phyloP scores from a whole-genome alignment of 2,797 vertebrate genomes.

The Salarias fasciatus region DNA sequence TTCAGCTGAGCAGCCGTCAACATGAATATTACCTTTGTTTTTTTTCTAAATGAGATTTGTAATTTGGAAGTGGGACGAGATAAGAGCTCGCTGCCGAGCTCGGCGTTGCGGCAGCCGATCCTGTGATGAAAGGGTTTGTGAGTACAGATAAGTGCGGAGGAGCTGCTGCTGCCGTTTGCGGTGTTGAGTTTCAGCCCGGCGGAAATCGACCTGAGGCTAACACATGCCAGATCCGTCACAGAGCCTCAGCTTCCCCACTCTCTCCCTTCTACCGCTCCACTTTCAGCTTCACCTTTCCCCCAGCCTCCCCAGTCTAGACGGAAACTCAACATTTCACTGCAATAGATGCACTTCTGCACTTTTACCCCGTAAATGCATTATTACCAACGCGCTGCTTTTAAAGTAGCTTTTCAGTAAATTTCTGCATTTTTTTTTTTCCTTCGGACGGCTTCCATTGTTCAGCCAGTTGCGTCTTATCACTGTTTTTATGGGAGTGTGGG shows the following conservation, averaged over 20 bases:
- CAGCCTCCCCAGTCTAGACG: conserved; percentile 45
- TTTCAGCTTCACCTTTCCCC: conserved; percentile 32
- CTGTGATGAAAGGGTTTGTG: conserved; percentile 55
- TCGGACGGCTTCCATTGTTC: conserved; percentile 40
- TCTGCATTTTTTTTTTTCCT: conserved; percentile 6
- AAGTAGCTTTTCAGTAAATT: conserved; percentile 26
- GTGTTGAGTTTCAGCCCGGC: conserved; percentile 75
- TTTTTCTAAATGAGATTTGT: neutral
- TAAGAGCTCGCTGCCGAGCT: conserved; percentile 10
- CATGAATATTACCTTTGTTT: neutral
- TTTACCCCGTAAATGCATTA: conserved; percentile 9
- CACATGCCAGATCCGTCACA: conserved; percentile 87
- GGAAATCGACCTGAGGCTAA: conserved; percentile 81
- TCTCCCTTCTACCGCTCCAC: conserved; percentile 24
- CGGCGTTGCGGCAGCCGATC: conserved; percentile 30
- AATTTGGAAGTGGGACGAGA: conserved; percentile 5
- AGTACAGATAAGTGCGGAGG: conserved; percentile 29
- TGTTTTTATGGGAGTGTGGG: conserved; percentile 34
- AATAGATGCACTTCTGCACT: conserved; percentile 30
- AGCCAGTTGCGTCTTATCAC: conserved; percentile 47
- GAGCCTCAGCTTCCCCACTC: conserved; percentile 54
- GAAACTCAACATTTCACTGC: conserved; percentile 27
- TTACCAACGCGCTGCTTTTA: conserved; percentile 29
- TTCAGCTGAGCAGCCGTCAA: neutral
- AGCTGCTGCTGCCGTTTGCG: conserved; percentile 54